Evolutionary conservation across 2,888 invertebrate species (phyloP).

Genomic region (Urechis unicinctus): DNA sequence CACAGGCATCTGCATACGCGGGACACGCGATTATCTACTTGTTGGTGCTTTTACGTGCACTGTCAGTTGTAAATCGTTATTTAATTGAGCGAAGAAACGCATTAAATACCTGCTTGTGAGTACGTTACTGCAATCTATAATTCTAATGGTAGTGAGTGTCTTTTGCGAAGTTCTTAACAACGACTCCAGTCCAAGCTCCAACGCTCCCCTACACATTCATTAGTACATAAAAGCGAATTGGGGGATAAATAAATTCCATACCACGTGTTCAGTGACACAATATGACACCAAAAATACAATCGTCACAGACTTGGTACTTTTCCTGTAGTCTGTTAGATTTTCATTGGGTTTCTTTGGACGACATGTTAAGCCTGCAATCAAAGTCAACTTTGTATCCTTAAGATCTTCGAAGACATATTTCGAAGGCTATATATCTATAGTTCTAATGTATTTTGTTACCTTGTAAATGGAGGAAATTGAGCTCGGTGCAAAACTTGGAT

Average conservation of each 20-base stretch:
- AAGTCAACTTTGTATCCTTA: too few relatives aligned
- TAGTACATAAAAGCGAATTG: too few relatives aligned
- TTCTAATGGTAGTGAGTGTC: constrained; percentile 28
- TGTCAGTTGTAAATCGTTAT: too few relatives aligned
- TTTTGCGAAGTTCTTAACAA: constrained; percentile 32
- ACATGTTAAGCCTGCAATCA: constrained; percentile 1
- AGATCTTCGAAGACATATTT: too few relatives aligned
- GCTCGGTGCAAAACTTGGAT: neutral
- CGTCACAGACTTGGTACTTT: constrained; percentile 1
- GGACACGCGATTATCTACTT: neutral
- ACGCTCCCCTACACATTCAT: constrained; percentile 29
- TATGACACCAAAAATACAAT: neutral
- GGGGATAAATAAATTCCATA: neutral
- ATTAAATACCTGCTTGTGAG: constrained; percentile 46
- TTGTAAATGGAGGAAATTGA: neutral
- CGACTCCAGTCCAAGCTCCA: constrained; percentile 38
- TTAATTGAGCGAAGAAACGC: too few relatives aligned
- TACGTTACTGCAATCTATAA: constrained; percentile 40
- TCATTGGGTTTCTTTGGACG: neutral
- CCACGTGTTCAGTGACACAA: neutral
- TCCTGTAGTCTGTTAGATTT: neutral
- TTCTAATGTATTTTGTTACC: too few relatives aligned
- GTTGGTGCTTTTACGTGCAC: too few relatives aligned
- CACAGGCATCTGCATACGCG: constrained; percentile 33
- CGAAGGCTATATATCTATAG: too few relatives aligned